phyloP scores from a whole-genome alignment of 2,113 vertebrate species.

The Coracopsis vasa region DNA sequence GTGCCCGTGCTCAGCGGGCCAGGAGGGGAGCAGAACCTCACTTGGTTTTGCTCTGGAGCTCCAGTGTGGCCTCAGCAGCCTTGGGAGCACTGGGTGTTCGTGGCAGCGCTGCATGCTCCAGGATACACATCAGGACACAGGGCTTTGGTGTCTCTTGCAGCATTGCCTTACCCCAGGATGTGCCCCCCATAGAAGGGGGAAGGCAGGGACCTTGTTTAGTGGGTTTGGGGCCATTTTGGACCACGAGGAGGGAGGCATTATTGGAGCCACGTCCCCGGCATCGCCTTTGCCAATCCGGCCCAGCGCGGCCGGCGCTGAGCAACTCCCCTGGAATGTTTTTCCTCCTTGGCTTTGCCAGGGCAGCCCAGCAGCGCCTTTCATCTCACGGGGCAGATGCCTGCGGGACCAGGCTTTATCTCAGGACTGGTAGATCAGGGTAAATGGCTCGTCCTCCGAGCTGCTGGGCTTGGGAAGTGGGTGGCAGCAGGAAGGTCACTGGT shows the following conservation, averaged over 20 bases:
- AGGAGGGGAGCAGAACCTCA: background rate
- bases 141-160: background rate
- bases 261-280: background rate
- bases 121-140: accelerated
- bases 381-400: background rate
- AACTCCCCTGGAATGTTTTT: slow-evolving; percentile 6
- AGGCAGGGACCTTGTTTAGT: accelerated
- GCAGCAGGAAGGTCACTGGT: background rate
- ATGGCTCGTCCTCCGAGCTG: background rate
- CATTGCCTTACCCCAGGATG: background rate
- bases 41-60: background rate
- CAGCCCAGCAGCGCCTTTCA: slow-evolving; percentile 16
- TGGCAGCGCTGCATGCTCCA: accelerated
- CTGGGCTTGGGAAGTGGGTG: background rate
- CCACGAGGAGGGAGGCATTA: background rate
- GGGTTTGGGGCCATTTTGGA: background rate
- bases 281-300: background rate
- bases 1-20: background rate
- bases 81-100: background rate
- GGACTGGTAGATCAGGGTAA: slow-evolving; percentile 37
- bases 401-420: background rate
- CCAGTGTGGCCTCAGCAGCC: background rate
- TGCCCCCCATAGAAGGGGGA: background rate
- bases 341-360: background rate
- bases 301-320: background rate